Evolutionary conservation across 2,797 vertebrate species (phyloP), one percentile per base, ranked within the genome.

Genomic region (Periophthalmus magnuspinnatus): DNA sequence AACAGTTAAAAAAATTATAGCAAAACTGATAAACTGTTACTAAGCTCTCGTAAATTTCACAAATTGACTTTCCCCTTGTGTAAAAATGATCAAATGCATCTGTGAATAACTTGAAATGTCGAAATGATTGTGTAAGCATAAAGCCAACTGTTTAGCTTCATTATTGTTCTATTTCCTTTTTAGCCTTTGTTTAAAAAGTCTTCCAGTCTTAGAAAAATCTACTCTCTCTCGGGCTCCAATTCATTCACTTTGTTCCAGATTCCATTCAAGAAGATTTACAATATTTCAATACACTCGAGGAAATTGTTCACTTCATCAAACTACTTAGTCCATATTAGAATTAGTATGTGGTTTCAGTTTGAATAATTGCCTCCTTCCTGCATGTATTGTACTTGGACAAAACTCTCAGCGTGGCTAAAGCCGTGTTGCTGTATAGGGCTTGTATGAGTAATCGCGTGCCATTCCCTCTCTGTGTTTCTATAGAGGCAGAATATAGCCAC

Each of bases 281-380:
- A n/a, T n/a, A 50, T 50, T 50, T 50, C 48, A 5, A 55, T 22
- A 11, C 81, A 87, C 79, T 33, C 17, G 77, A 75, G 61, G 70
- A 82, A 83, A 84, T 84, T 74, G 84, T 82, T 55, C 19, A 17
- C 16, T 50, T 50, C 52, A 55, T 55, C 52, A 22, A 22, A 55
- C 21, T 55, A 22, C 52, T 50, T 50, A 50, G 17, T 17, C 19
- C 48, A 19, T 24, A 55, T 55, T 55, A 55, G 52, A 24, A 22
- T 55, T 21, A 24, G 22, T 55, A 6, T 21, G 9, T 24, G 52
- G 9, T 24, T 55, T 55, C n/a, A 22, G 21, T 55, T 5, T 22
- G 21, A 24, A 22, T 22, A 55, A 24, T 24, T n/a, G 21, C n/a
- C 21, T 22, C 21, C 21, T 55, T 55, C 52, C 52, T 22, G 52